Evolutionary conservation across 2,797 vertebrate species (phyloP).

Genomic region (Chelmon rostratus): DNA sequence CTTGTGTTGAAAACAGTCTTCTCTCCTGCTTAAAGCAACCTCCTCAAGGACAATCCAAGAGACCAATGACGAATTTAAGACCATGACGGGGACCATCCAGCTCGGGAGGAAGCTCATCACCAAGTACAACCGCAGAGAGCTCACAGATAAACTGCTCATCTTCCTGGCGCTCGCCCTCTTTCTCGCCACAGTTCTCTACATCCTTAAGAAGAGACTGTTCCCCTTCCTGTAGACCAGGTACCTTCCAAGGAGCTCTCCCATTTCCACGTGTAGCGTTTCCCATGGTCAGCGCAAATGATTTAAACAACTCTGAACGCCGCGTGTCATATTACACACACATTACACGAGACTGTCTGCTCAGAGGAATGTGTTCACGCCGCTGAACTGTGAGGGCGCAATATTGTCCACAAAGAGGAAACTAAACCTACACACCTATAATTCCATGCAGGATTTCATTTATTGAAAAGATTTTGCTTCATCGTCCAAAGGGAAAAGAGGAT

Average conservation of each 20-base stretch:
- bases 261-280: conserved; percentile 21
- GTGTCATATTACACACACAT: conserved; percentile 28
- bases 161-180: conserved; percentile 96
- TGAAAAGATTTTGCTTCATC: conserved; percentile 3
- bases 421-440: neutral
- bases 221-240: conserved; percentile 88
- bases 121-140: conserved; percentile 96
- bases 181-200: conserved; percentile 95
- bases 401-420: conserved; percentile 16
- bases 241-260: conserved; percentile 16
- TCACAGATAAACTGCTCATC: conserved; percentile 98
- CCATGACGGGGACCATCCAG: conserved; percentile 98
- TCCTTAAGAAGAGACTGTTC: conserved; percentile 97
- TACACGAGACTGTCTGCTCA: neutral
- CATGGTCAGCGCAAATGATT: conserved; percentile 19
- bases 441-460: conserved; percentile 20
- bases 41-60: conserved; percentile 94
- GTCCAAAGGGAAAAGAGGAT: neutral
- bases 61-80: conserved; percentile 97
- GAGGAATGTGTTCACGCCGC: conserved; percentile 41
- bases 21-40: conserved; percentile 81
- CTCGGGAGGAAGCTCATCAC: conserved; percentile 96
- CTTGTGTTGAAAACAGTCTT: conserved; percentile 17
- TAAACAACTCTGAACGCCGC: conserved; percentile 38
- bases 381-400: conserved; percentile 22